These are phyloP conservation scores for Pilophorus perplexus DNA, from an alignment of 2,888 invertebrate genomes.

Conservation along the genomic window DNA sequence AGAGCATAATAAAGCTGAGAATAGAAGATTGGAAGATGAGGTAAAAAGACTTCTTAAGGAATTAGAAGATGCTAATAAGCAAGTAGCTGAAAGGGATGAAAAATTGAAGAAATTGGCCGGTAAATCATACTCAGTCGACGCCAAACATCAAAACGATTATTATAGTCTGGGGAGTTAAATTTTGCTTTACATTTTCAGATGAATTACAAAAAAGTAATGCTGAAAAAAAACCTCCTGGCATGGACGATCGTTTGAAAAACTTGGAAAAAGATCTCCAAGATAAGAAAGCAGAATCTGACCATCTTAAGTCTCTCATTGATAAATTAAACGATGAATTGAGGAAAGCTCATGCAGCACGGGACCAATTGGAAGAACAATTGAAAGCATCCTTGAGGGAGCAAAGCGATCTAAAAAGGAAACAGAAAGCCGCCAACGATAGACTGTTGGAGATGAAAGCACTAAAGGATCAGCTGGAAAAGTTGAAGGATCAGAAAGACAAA, in stretches of 20 bases:
- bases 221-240: no score
- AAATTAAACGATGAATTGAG: conserved; percentile 11
- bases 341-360: background rate
- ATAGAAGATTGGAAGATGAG: conserved; percentile 7
- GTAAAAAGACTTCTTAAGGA: conserved; percentile 2
- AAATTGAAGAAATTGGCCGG: background rate
- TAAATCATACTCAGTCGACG: no score
- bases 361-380: conserved; percentile 16
- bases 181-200: no score
- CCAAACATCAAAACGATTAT: no score
- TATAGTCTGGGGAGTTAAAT: no score
- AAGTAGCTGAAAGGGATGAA: background rate
- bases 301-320: conserved; percentile 19
- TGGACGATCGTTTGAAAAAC: no score
- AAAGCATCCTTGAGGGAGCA: background rate
- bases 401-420: background rate
- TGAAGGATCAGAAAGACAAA: background rate
- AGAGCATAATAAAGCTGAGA: background rate
- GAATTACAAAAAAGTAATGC: no score
- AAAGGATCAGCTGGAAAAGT: background rate
- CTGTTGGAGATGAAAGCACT: background rate
- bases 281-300: background rate
- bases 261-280: conserved; percentile 14
- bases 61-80: background rate
- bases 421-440: background rate